Percentiles rank a stretch among this genome's conserved stretches.
These are phyloP conservation scores for Tribolium castaneum DNA, from an alignment of 1,140 invertebrate genomes.

Conservation along the genomic window DNA sequence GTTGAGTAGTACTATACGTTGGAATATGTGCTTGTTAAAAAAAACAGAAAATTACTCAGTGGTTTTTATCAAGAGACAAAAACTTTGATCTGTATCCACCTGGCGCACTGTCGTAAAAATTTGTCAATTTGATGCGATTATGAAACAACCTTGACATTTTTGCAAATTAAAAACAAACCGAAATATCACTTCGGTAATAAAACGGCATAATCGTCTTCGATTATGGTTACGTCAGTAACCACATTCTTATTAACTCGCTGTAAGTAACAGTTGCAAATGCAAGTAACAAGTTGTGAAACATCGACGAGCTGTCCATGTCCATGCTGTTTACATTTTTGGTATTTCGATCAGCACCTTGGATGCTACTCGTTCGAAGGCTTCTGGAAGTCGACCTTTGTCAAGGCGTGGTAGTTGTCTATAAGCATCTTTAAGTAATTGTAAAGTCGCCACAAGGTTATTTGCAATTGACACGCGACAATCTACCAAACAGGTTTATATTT, in stretches of 20 bases:
- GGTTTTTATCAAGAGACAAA: no score
- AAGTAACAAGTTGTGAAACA: neutral
- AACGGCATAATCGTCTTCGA: neutral
- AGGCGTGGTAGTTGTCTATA: neutral
- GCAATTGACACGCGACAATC: constrained; percentile 10
- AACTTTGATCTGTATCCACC: no score
- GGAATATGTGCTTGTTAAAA: no score
- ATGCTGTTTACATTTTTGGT: no score
- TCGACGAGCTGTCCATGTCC: no score
- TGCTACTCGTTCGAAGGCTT: neutral
- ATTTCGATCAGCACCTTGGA: no score
- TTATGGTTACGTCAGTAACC: neutral
- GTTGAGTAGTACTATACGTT: no score
- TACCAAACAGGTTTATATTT: constrained; percentile 25
- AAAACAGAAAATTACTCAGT: no score
- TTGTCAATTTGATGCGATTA: neutral
- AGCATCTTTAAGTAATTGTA: constrained; percentile 1
- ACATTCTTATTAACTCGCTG: neutral
- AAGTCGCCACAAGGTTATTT: neutral
- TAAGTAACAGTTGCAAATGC: neutral
- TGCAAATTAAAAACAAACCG: neutral
- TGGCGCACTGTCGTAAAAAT: neutral
- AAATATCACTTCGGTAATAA: constrained; percentile 15
- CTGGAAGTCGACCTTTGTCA: neutral
- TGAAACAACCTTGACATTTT: constrained; percentile 6